Evolutionary conservation across 2,888 invertebrate species (phyloP).

Genomic region (Trichopria drosophilae): DNA sequence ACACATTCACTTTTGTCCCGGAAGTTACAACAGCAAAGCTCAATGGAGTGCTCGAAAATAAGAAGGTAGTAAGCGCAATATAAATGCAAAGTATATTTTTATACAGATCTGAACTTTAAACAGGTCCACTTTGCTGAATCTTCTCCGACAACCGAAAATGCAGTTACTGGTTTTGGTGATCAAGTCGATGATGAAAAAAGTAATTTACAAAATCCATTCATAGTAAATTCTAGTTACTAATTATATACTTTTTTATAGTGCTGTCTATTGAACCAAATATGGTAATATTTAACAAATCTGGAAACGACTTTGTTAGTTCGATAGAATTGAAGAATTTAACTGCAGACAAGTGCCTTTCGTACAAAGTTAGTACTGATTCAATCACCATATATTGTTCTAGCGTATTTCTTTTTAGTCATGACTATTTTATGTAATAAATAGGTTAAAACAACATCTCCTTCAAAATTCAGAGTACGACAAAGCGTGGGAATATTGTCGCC

Average conservation of each 20-base stretch:
- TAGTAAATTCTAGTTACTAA: too few species aligned
- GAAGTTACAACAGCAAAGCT: constrained; percentile 58
- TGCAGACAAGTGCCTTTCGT: constrained; percentile 66
- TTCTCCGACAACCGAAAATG: constrained; percentile 62
- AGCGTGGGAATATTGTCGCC: constrained; percentile 77
- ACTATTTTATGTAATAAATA: constrained; percentile 52
- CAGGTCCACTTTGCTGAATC: constrained; percentile 71
- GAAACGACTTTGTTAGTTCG: constrained; percentile 69
- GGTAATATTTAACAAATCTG: constrained; percentile 70
- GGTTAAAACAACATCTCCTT: constrained; percentile 94
- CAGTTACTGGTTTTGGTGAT: constrained; percentile 45
- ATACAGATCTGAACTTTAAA: constrained; percentile 11
- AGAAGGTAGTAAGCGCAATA: constrained; percentile 57
- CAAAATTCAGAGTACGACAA: constrained; percentile 91
- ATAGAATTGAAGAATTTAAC: constrained; percentile 69
- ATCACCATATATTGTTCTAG: constrained; percentile 1
- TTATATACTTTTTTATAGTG: constrained; percentile 44
- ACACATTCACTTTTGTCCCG: constrained; percentile 71
- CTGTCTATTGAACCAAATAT: constrained; percentile 63
- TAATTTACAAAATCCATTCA: constrained; percentile 38
- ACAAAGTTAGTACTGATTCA: constrained; percentile 61
- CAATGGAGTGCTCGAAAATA: constrained; percentile 58
- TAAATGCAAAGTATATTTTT: constrained; percentile 1
- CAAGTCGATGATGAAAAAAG: constrained; percentile 46
- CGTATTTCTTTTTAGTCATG: not conserved